Conservation (phyloP, 2,888 invertebrate species). For the Tetragonisca angustula region DNA sequence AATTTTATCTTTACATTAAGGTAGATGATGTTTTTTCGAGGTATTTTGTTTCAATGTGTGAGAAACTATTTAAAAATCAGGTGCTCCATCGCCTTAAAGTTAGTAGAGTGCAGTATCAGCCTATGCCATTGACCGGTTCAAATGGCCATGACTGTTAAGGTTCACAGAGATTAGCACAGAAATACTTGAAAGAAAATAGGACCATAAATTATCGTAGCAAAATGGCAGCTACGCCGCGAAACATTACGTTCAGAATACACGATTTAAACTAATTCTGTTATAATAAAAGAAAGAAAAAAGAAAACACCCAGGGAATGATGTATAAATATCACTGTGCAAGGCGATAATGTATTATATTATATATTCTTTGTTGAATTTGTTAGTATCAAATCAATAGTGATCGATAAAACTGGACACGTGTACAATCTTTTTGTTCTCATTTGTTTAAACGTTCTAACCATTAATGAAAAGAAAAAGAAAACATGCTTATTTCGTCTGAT, state of each 20-base stretch:
- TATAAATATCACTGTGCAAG: constrained; percentile 24
- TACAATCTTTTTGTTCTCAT: constrained; percentile 34
- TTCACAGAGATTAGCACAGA: constrained; percentile 58
- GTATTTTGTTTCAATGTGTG: constrained; percentile 44
- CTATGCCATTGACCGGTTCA: constrained; percentile 71
- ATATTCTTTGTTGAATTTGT: constrained; percentile 23
- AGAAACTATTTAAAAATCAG: constrained; percentile 62
- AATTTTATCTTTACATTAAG: constrained; percentile 39
- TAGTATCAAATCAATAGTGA: constrained; percentile 12
- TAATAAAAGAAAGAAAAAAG: constrained; percentile 31
- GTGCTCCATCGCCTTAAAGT: constrained; percentile 71
- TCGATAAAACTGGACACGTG: not conserved
- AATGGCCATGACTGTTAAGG: constrained; percentile 61
- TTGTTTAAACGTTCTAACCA: constrained; percentile 21
- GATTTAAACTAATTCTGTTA: constrained; percentile 45
- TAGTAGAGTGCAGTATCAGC: constrained; percentile 61
- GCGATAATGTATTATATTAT: constrained; percentile 29
- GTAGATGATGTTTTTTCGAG: constrained; percentile 61
- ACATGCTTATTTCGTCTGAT: constrained; percentile 52
- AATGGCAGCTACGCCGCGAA: constrained; percentile 52
- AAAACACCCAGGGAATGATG: not conserved
- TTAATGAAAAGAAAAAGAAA: not conserved
- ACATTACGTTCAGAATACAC: constrained; percentile 45
- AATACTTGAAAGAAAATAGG: constrained; percentile 63
- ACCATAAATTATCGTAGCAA: constrained; percentile 61